Evolutionary conservation across 2,888 invertebrate species (phyloP).

Genomic region (Parnassius orleans): DNA sequence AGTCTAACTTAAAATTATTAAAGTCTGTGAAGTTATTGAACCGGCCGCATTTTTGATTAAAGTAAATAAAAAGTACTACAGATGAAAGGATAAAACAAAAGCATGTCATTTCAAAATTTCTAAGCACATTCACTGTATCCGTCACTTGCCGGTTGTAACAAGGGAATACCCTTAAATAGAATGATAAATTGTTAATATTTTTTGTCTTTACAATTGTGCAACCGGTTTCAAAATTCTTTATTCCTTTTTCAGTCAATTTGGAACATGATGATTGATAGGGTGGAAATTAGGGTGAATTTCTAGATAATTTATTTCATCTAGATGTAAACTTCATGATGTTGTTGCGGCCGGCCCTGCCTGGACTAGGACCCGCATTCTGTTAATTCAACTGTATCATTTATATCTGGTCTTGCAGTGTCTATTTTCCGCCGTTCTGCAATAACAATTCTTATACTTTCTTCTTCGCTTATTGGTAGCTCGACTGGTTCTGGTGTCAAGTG

Average conservation of each 20-base stretch:
- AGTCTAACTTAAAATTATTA: slow-evolving; percentile 62
- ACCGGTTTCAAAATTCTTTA: slow-evolving; percentile 68
- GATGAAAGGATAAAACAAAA: slow-evolving; percentile 37
- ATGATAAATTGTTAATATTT: slow-evolving; percentile 24
- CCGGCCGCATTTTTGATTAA: slow-evolving; percentile 64
- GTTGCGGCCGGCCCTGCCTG: slow-evolving; percentile 78
- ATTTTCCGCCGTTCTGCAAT: slow-evolving; percentile 82
- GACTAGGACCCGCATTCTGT: slow-evolving; percentile 74
- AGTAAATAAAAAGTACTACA: background rate
- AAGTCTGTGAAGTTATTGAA: slow-evolving; percentile 69
- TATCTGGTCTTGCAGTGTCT: slow-evolving; percentile 66
- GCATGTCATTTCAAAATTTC: slow-evolving; percentile 39
- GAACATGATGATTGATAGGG: slow-evolving; percentile 43
- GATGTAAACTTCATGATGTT: slow-evolving; percentile 77
- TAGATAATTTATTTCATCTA: slow-evolving; percentile 43
- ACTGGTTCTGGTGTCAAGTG: slow-evolving; percentile 45
- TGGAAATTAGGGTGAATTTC: slow-evolving; percentile 34
- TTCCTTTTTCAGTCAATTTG: slow-evolving; percentile 53
- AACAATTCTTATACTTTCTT: slow-evolving; percentile 81
- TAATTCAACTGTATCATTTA: slow-evolving; percentile 65
- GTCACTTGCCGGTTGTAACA: slow-evolving; percentile 14
- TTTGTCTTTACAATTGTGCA: slow-evolving; percentile 52
- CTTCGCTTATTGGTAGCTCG: slow-evolving; percentile 60
- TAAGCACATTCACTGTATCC: slow-evolving; percentile 38
- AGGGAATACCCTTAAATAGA: slow-evolving; percentile 14